A percentile compares a stretch with the other conserved stretches of the same genome.
These are phyloP conservation scores for Galeopsomyia nigrocyanea DNA, from an alignment of 2,888 invertebrate species.

Conservation along the genomic window DNA sequence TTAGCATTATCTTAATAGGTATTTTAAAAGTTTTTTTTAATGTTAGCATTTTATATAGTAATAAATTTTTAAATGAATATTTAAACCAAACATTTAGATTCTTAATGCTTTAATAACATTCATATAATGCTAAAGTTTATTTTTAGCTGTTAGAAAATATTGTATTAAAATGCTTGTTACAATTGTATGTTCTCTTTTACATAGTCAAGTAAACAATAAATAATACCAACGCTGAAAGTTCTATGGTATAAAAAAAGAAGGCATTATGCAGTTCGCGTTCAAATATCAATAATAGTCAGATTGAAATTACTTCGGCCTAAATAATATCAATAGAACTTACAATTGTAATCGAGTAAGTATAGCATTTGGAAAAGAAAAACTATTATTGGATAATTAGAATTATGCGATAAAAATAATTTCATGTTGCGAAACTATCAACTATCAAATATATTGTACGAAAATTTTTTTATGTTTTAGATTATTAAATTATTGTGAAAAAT, in stretches of 20 bases:
- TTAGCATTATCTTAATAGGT: slow-evolving; percentile 59
- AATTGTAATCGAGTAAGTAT: slow-evolving; percentile 53
- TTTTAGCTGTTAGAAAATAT: slow-evolving; percentile 17
- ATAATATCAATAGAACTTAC: slow-evolving; percentile 48
- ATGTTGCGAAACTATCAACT: slow-evolving; percentile 61
- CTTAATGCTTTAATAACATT: slow-evolving; percentile 34
- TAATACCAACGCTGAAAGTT: too few species aligned
- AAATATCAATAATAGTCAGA: slow-evolving; percentile 28
- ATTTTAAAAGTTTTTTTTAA: slow-evolving; percentile 59
- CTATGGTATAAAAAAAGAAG: too few species aligned
- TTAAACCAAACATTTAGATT: slow-evolving; percentile 37
- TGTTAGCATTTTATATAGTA: slow-evolving; percentile 54
- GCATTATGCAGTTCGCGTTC: slow-evolving; percentile 17
- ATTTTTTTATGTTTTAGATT: slow-evolving; percentile 58
- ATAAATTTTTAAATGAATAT: slow-evolving; percentile 44
- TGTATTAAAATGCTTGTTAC: slow-evolving; percentile 22
- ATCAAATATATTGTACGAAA: slow-evolving; percentile 60
- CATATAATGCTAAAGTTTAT: slow-evolving; percentile 28
- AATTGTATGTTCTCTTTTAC: slow-evolving; percentile 32
- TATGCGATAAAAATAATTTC: slow-evolving; percentile 60
- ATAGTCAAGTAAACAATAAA: too few species aligned
- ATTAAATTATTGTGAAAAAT: slow-evolving; percentile 63
- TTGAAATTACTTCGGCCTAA: slow-evolving; percentile 47
- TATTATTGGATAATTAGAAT: slow-evolving; percentile 52
- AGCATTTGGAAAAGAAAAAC: slow-evolving; percentile 53